A percentile compares a stretch with the other conserved stretches of the same genome.
These are phyloP conservation scores for Andrena camellia DNA, from an alignment of 2,888 invertebrate species.

Conservation along the genomic window DNA sequence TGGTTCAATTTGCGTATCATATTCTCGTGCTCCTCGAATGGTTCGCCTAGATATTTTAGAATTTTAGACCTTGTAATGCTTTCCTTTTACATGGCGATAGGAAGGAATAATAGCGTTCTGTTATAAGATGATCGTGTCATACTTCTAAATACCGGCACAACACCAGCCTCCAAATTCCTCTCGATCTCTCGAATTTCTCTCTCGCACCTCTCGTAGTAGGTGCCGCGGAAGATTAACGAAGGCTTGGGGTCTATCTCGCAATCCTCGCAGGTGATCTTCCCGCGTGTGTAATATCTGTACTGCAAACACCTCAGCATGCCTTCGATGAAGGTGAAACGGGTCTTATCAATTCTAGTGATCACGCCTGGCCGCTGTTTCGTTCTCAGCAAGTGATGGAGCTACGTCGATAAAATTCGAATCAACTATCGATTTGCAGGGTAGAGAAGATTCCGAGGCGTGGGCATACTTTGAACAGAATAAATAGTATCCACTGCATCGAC, in stretches of 20 bases:
- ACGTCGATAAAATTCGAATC: neutral
- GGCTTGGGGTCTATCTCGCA: slow-evolving; percentile 26
- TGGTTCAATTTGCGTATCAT: neutral
- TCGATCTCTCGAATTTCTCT: slow-evolving; percentile 67
- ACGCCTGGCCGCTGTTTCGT: slow-evolving; percentile 74
- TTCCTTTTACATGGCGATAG: no score
- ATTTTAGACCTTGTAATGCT: neutral
- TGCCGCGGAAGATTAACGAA: slow-evolving; percentile 55
- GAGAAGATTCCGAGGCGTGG: no score
- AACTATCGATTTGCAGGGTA: no score
- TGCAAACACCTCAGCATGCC: slow-evolving; percentile 76
- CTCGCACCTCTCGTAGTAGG: slow-evolving; percentile 70
- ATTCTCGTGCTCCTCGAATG: slow-evolving; percentile 39
- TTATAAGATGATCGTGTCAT: neutral
- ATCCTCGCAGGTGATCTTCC: slow-evolving; percentile 17
- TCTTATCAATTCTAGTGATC: slow-evolving; percentile 73
- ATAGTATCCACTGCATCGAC: slow-evolving; percentile 77
- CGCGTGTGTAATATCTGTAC: slow-evolving; percentile 62
- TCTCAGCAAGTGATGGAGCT: slow-evolving; percentile 78
- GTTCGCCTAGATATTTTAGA: slow-evolving; percentile 29
- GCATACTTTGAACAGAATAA: slow-evolving; percentile 79
- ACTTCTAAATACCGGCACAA: slow-evolving; percentile 52
- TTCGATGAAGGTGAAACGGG: slow-evolving; percentile 71
- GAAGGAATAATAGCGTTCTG: neutral
- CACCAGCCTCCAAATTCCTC: slow-evolving; percentile 35